These are phyloP conservation scores for Medauroidea extradentata DNA, from an alignment of 1,140 invertebrate genomes.

Conservation along the genomic window DNA sequence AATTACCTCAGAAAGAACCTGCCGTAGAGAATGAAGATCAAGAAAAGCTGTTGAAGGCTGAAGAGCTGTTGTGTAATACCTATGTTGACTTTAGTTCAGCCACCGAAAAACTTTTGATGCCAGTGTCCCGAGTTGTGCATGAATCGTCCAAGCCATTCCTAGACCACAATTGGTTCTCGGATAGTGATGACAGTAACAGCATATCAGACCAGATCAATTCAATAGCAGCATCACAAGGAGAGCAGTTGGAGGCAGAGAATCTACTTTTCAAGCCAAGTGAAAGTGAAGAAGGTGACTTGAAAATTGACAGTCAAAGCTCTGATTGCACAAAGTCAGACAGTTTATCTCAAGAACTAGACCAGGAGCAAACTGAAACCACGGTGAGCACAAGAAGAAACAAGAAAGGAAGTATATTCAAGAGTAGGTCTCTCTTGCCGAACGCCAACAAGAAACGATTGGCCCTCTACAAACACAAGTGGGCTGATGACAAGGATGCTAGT, in stretches of 20 bases:
- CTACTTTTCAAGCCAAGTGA: constrained; percentile 5
- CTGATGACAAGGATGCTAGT: constrained; percentile 59
- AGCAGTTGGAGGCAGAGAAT: background rate
- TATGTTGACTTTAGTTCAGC: constrained; percentile 21
- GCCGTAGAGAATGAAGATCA: constrained; percentile 27
- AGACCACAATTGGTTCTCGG: constrained; percentile 47
- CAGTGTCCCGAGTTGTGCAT: background rate
- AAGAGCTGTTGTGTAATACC: constrained; percentile 23
- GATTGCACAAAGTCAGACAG: no score
- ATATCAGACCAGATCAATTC: constrained; percentile 12
- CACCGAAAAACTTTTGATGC: constrained; percentile 17
- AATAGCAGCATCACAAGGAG: background rate
- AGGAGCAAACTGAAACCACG: no score
- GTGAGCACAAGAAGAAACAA: constrained; percentile 40
- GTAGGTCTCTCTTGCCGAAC: constrained; percentile 64
- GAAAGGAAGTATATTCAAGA: constrained; percentile 87
- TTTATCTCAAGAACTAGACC: no score
- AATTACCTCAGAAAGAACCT: no score
- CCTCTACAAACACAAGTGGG: constrained; percentile 84
- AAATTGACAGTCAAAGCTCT: no score
- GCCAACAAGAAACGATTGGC: constrained; percentile 73
- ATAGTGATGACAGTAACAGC: constrained; percentile 44
- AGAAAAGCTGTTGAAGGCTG: constrained; percentile 23
- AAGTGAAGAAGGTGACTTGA: constrained; percentile 2
- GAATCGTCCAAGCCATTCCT: constrained; percentile 37